These are phyloP conservation scores for Cyprinodon brontotheroides DNA, from an alignment of 2,113 vertebrate species.

Conservation along the genomic window DNA sequence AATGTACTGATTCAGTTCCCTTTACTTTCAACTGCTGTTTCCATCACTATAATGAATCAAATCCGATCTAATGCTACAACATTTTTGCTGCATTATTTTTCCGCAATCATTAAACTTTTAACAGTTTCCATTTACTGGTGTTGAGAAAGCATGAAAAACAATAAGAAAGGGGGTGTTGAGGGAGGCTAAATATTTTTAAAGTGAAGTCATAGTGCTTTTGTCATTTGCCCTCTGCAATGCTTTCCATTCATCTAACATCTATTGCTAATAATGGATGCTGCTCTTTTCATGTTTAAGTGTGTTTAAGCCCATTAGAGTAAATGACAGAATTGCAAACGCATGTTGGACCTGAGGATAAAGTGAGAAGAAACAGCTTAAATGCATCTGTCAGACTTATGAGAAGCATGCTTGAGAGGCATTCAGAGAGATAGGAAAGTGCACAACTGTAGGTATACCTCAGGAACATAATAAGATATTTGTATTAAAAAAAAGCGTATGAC, in stretches of 20 bases:
- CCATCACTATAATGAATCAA: constrained; percentile 18
- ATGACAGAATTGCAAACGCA: constrained; percentile 66
- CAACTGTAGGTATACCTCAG: not conserved
- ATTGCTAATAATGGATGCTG: constrained; percentile 66
- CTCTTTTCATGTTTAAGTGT: constrained; percentile 64
- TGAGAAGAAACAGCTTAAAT: constrained; percentile 47
- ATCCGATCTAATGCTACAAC: constrained; percentile 17
- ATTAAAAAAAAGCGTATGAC: not conserved
- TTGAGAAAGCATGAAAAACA: constrained; percentile 47
- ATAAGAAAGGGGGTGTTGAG: constrained; percentile 49
- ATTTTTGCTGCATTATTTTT: constrained; percentile 40
- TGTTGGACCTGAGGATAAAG: constrained; percentile 52
- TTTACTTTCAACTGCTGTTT: no score
- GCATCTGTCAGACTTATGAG: constrained; percentile 50
- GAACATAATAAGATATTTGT: not conserved
- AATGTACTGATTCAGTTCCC: no score
- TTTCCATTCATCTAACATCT: constrained; percentile 74
- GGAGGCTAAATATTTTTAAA: constrained; percentile 69
- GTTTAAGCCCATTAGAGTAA: constrained; percentile 64
- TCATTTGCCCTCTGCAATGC: constrained; percentile 68
- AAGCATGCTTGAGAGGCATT: constrained; percentile 11
- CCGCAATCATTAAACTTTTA: constrained; percentile 56
- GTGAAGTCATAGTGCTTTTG: constrained; percentile 75
- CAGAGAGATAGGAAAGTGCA: constrained; percentile 12
- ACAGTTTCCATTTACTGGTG: constrained; percentile 65